Base-by-base conservation (phyloP, 2,888 invertebrate genomes). In the Luperina testacea region DNA sequence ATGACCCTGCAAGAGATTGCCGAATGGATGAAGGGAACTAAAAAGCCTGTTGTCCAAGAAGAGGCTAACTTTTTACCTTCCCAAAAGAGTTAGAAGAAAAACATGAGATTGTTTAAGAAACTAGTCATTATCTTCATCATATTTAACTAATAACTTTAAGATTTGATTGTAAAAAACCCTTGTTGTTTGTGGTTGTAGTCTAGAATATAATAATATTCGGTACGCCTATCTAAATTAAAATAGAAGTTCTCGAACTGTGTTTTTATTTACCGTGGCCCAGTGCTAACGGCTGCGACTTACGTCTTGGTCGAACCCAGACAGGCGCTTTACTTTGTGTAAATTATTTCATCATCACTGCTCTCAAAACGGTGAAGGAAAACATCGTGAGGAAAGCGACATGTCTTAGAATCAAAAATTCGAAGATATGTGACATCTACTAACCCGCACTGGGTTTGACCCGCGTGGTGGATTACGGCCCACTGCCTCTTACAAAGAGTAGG, bases 1-100 rank as follows among this genome's bases (percentile, higher is more conserved):
- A 88, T 86, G 78, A 77, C 76, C 0, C 75, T 84, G 65, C 77
- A 79, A 68, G 86, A 87, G 48, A 78, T 87, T 57, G 69, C 72
- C 3, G 85, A 87, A 69, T 77, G 83, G 65, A 83, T 83, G 83
- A 76, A 84, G 11, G 83, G 84, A 2, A 65, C n/a, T 27, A 83
- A 72, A 17, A 82, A 53, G 27, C 51, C 63, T 45, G 63, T 72
- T 4, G 2, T 69, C 1, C 83, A 69, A 69, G 83, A 81, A 64
- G 78, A 82, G 32, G 27, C 24, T 13, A 82, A 59, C 15, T 81
- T 81, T n/a, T 59, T 81, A 63, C 63, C 79, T 63, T 9, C 63
- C 0, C 63, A 82, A 57, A 82, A 81, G 57, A 78, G 57, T n/a
- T 69, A 72, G n/a, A 59, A 42, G 3, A 57, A 45, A 15, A 57